Evolutionary conservation across 2,113 vertebrate genomes (phyloP).

Genomic region (Nycticryphes semicollaris): DNA sequence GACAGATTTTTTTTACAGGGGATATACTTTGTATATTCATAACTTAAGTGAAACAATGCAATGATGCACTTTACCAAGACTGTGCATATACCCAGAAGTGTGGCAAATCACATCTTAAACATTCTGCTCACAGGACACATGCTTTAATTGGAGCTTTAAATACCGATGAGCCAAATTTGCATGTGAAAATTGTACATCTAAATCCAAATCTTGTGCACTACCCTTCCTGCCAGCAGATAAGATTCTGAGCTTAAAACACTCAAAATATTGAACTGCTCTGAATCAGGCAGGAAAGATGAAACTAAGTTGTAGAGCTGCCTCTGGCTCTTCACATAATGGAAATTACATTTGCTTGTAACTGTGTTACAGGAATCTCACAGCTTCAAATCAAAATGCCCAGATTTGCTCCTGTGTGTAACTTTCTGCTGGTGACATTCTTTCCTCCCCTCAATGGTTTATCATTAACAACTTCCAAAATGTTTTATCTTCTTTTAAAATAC

Average conservation of each 20-base stretch:
- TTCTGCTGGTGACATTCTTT: neutral
- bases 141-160: neutral
- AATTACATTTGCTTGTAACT: neutral
- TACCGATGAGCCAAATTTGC: neutral
- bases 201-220: neutral
- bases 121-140: neutral
- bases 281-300: neutral
- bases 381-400: neutral
- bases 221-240: neutral
- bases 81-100: too few relatives aligned
- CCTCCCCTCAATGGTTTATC: neutral
- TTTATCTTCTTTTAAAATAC: neutral
- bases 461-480: neutral
- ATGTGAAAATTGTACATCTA: neutral
- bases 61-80: neutral
- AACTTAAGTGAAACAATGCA: neutral
- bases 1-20: neutral
- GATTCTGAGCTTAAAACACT: neutral
- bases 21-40: neutral
- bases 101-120: neutral
- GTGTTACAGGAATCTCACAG: neutral
- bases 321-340: neutral
- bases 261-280: neutral
- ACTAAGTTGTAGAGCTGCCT: neutral
- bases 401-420: neutral